Percentiles rank a stretch among this genome's conserved stretches.
phyloP scores from a whole-genome alignment of 2,797 vertebrate species.

The Toxotes lorentzi region DNA sequence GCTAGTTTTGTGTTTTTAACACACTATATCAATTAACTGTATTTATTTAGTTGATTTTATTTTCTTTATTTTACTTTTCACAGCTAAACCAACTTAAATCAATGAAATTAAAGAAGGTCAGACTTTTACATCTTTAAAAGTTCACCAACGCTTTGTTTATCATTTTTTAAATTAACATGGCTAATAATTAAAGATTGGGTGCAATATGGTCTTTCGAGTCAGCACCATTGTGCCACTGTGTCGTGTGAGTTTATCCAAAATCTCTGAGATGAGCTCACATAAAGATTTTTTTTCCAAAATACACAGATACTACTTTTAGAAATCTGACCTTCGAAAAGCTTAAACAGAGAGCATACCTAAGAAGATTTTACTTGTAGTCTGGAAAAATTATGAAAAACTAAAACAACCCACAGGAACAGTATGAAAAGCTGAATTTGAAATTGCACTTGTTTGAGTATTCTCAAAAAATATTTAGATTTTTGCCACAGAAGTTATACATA shows the following conservation, averaged over 20 bases:
- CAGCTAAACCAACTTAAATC: background rate
- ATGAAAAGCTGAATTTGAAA: background rate
- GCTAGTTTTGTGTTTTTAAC: background rate
- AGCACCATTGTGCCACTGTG: background rate
- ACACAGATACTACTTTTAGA: background rate
- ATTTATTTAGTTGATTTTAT: background rate
- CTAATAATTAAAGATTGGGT: background rate
- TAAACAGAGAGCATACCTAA: background rate
- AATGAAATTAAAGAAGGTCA: background rate
- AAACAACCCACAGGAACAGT: background rate
- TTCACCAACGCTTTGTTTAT: no score
- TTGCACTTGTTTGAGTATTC: background rate
- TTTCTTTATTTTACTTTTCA: background rate
- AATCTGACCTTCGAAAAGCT: background rate
- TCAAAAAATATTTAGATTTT: background rate
- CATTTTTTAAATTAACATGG: no score
- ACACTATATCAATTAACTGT: background rate
- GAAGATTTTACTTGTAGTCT: background rate
- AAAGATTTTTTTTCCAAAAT: background rate
- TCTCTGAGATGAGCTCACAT: background rate
- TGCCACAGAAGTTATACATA: background rate
- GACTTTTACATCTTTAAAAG: background rate
- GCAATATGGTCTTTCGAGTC: background rate
- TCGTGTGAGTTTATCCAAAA: background rate
- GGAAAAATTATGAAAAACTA: background rate